Conservation (phyloP, 1,140 invertebrate species). For the Magallana ariakensis region DNA sequence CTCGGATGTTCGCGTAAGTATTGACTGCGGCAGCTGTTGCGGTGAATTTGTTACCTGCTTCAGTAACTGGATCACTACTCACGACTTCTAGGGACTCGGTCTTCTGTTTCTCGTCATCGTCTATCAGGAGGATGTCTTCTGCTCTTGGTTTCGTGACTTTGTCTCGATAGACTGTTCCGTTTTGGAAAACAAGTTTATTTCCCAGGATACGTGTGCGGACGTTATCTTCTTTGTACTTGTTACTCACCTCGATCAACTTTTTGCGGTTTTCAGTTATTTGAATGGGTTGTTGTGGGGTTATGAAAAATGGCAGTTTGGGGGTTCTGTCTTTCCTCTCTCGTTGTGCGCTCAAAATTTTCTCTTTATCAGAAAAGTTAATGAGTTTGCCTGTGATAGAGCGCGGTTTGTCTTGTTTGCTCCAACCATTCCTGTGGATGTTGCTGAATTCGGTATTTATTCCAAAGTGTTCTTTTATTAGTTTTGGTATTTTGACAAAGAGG, state of each 20-base stretch:
- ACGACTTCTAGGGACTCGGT: neutral
- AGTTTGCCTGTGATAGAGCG: slow-evolving; percentile 1
- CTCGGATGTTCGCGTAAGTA: neutral
- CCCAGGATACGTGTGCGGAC: neutral
- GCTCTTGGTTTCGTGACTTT: neutral
- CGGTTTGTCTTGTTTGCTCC: neutral
- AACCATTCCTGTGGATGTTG: neutral
- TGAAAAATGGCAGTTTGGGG: neutral
- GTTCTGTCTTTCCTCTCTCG: neutral
- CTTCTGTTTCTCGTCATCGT: neutral
- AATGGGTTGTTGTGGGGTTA: neutral
- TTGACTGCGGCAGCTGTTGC: neutral
- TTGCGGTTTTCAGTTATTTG: neutral
- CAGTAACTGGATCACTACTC: neutral
- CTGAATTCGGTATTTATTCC: neutral
- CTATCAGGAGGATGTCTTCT: neutral
- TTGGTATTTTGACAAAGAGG: neutral
- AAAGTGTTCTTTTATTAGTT: neutral
- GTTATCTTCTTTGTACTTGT: neutral
- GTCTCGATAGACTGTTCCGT: slow-evolving; percentile 4
- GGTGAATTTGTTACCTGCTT: neutral
- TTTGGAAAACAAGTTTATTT: neutral
- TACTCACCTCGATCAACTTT: neutral
- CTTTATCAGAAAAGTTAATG: neutral
- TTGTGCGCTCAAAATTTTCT: neutral